Percentiles rank a stretch among this genome's conserved stretches.
Evolutionary conservation across 2,797 vertebrate species (phyloP).

Genomic region (Graptemys geographica): DNA sequence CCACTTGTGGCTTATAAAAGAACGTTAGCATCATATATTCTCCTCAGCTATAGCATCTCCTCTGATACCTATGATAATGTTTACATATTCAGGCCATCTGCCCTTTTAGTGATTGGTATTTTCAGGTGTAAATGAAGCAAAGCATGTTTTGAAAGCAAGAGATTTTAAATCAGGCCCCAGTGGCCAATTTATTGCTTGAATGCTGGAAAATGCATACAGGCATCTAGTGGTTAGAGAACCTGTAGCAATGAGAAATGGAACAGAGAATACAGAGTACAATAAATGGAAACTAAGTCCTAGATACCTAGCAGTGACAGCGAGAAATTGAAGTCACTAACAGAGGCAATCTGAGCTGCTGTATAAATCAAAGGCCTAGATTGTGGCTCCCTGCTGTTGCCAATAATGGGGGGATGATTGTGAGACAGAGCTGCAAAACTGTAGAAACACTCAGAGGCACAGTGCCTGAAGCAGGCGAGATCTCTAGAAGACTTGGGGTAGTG

Average conservation of each 20-base stretch:
- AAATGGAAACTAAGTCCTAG: not conserved
- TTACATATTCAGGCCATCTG: not conserved
- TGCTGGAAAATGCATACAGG: not conserved
- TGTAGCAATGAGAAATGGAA: not conserved
- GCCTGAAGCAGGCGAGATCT: not conserved
- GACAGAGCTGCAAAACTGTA: not conserved
- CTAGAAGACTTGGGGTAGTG: not conserved
- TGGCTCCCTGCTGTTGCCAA: not conserved
- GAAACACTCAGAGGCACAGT: rapidly evolving
- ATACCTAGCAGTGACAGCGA: not conserved
- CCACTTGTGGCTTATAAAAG: not conserved
- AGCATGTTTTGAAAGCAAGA: not conserved
- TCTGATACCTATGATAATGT: not conserved
- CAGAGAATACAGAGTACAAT: not conserved
- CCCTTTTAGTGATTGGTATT: slow-evolving; percentile 7
- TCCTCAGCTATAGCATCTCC: not conserved
- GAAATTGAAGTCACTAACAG: not conserved
- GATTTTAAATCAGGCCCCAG: not conserved
- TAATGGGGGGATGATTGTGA: not conserved
- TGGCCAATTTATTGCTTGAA: not conserved
- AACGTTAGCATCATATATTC: not conserved
- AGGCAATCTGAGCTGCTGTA: not conserved
- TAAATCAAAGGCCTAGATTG: not conserved
- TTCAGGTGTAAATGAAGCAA: not conserved
- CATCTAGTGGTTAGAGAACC: not conserved